A percentile compares a stretch with the other conserved stretches of the same genome.
Evolutionary conservation across 2,113 vertebrate species (phyloP).

Genomic region (Fulmarus glacialis): DNA sequence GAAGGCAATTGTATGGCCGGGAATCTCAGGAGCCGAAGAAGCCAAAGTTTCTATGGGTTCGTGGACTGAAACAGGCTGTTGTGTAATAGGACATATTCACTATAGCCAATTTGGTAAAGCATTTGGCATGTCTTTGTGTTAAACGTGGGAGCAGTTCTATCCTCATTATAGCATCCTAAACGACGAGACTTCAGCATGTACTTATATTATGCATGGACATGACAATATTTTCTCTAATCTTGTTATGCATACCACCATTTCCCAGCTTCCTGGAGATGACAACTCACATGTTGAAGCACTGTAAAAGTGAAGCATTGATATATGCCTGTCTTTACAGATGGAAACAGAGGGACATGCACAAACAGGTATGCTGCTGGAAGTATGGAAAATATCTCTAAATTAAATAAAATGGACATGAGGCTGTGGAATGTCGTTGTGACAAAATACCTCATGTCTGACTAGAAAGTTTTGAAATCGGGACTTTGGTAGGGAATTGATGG

Average conservation of each 20-base stretch:
- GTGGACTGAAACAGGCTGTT: neutral
- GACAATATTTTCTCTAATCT: neutral
- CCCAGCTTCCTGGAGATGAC: neutral
- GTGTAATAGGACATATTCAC: neutral
- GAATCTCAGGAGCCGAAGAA: neutral
- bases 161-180: neutral
- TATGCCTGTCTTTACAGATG: neutral
- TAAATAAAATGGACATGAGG: neutral
- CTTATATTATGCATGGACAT: neutral
- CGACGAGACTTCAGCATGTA: neutral
- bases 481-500: neutral
- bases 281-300: neutral
- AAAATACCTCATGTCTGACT: neutral
- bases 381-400: neutral
- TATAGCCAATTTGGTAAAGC: neutral
- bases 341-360: neutral
- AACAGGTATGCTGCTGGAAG: neutral
- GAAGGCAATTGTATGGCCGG: conserved; percentile 17
- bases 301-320: neutral
- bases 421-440: neutral
- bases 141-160: neutral
- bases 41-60: neutral
- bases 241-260: neutral
- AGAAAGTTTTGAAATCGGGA: neutral
- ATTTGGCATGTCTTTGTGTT: neutral